phyloP scores from a whole-genome alignment of 2,888 invertebrate genomes.

The Amphiduros pacificus region DNA sequence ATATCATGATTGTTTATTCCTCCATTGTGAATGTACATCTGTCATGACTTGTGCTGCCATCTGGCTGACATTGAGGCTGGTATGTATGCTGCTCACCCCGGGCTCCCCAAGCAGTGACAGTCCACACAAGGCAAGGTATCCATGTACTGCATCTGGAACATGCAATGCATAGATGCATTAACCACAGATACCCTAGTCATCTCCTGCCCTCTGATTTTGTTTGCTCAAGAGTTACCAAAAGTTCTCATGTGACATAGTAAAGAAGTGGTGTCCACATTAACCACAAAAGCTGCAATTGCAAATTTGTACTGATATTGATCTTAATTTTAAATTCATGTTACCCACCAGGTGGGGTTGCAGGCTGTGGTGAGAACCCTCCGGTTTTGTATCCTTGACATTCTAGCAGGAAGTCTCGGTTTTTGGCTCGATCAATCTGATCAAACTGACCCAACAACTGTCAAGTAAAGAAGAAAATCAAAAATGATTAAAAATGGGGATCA shows the following conservation, averaged over 20 bases:
- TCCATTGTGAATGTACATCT: too few species aligned
- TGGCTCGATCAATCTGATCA: neutral
- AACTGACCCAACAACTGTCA: slow-evolving; percentile 3
- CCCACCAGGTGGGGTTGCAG: slow-evolving; percentile 8
- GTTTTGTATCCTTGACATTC: neutral
- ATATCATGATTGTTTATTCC: too few species aligned
- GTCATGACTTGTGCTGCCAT: slow-evolving; percentile 44
- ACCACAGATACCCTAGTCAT: too few species aligned
- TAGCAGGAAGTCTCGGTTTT: neutral
- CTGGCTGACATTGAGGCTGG: slow-evolving; percentile 80
- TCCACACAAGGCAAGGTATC: slow-evolving; percentile 79
- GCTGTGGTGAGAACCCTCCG: slow-evolving; percentile 10
- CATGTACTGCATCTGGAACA: slow-evolving; percentile 86
- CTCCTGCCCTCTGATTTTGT: too few species aligned
- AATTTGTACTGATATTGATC: too few species aligned
- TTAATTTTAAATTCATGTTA: too few species aligned
- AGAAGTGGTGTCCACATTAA: too few species aligned
- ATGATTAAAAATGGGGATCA: neutral
- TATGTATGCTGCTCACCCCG: slow-evolving; percentile 75
- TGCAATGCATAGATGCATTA: too few species aligned
- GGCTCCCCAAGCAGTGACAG: slow-evolving; percentile 81
- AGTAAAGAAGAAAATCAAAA: neutral
- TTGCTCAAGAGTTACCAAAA: too few species aligned
- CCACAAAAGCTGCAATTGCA: too few species aligned
- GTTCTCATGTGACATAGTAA: too few species aligned